These are phyloP conservation scores for Limnothrissa miodon DNA, from an alignment of 2,113 vertebrate species.

Conservation along the genomic window DNA sequence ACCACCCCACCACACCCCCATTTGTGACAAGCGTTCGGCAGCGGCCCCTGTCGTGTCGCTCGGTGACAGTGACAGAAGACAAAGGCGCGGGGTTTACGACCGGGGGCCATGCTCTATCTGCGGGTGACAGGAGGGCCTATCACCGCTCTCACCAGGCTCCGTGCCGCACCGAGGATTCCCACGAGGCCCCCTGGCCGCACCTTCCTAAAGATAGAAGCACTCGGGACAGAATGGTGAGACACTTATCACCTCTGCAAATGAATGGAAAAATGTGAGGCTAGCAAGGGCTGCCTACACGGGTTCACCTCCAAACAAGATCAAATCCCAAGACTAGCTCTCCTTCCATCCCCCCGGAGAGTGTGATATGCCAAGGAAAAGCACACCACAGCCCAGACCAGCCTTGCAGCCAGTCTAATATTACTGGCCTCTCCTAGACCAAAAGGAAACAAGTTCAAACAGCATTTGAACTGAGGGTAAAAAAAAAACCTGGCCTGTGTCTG, in stretches of 20 bases:
- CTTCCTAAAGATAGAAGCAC: slow-evolving; percentile 70
- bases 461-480: not conserved
- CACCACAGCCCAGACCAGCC: not conserved
- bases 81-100: slow-evolving; percentile 22
- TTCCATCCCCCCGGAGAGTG: not conserved
- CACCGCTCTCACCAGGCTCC: slow-evolving; percentile 65
- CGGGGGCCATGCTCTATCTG: slow-evolving; percentile 65
- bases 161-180: slow-evolving; percentile 57
- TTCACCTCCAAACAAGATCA: slow-evolving; percentile 25
- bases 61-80: slow-evolving; percentile 33
- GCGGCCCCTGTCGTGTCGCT: not conserved
- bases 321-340: slow-evolving; percentile 9
- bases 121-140: slow-evolving; percentile 76
- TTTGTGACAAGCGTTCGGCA: not conserved
- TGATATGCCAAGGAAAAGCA: slow-evolving; percentile 5
- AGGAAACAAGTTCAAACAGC: not conserved
- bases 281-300: slow-evolving; percentile 50
- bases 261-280: slow-evolving; percentile 65
- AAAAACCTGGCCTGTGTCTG: not conserved
- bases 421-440: not conserved
- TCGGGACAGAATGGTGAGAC: slow-evolving; percentile 67
- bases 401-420: not conserved
- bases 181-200: slow-evolving; percentile 66
- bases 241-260: slow-evolving; percentile 75
- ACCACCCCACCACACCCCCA: not conserved